Base-by-base conservation (phyloP, 2,888 invertebrate genomes). In the Cataglyphis cursor region DNA sequence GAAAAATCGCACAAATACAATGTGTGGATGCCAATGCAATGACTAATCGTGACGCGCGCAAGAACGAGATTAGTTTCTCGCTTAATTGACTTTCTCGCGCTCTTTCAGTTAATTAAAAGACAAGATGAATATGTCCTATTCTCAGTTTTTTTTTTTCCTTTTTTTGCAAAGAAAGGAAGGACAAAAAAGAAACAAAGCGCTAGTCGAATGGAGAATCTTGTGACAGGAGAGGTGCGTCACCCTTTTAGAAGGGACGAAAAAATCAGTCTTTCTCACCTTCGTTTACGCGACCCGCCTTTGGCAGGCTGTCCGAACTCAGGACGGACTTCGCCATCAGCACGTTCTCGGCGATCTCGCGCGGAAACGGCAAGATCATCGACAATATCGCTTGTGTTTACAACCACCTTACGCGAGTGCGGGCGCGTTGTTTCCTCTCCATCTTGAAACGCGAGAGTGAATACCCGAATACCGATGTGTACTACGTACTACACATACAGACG, bases 201-300 rank as follows among this genome's bases (percentile, higher is more conserved):
- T 35, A 38, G 38, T 8, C 6, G 6, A 15, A 48, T 15, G 41
- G 51, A 62, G 28, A 65, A 38, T 8, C 54, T 41, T 28, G n/a
- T 68, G 68, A 75, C 84, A 87, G 74, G 0, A 83, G 64, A 21
- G 6, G 10, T 82, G 35, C 15, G 70, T 51, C 48, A 8, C 8
- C 48, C n/a, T 6, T 6, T 51, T 0, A 61, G 61, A 65, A 24
- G 28, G 44, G 18, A 48, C 18, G n/a, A 48, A 68, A 68, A 48
- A 78, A 38, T 5, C 18, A 1, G 5, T 9, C 64, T 35, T 44
- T 72, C 57, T n/a, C 93, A 96, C 96, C 96, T 95, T 97, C 97
- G 93, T 96, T 97, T 74, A 97, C 97, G 93, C 96, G 96, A 86
- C 97, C 97, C 90, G 96, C 95, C 94, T 96, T 96, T 57, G 97